phyloP scores from a whole-genome alignment of 2,888 invertebrate genomes.

The Argynnis bischoffii region DNA sequence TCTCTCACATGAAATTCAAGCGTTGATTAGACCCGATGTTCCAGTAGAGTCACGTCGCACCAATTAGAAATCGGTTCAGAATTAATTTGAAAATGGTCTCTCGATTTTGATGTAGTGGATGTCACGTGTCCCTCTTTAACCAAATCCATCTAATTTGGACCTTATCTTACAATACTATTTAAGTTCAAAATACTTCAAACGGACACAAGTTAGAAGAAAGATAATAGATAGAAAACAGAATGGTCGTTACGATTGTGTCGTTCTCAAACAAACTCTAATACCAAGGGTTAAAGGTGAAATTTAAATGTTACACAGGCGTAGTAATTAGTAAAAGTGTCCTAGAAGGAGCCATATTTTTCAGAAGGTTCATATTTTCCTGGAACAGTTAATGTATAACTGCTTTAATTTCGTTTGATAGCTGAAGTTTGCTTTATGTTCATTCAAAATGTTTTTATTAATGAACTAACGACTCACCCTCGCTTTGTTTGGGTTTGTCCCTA shows the following conservation, averaged over 20 bases:
- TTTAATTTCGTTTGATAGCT: slow-evolving; percentile 30
- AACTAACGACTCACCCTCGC: too few species aligned
- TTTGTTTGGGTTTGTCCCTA: too few species aligned
- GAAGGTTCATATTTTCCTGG: slow-evolving; percentile 34
- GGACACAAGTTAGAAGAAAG: slow-evolving; percentile 44
- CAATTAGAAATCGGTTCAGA: slow-evolving; percentile 78
- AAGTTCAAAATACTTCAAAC: slow-evolving; percentile 38
- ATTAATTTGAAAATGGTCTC: slow-evolving; percentile 80
- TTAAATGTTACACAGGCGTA: slow-evolving; percentile 27
- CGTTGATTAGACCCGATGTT: slow-evolving; percentile 64
- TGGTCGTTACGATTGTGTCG: slow-evolving; percentile 41
- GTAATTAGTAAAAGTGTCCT: slow-evolving; percentile 57
- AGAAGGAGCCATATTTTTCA: slow-evolving; percentile 47
- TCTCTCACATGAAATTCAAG: slow-evolving; percentile 67
- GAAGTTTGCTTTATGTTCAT: slow-evolving; percentile 5
- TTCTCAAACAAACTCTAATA: slow-evolving; percentile 40
- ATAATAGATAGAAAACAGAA: slow-evolving; percentile 46
- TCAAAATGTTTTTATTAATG: neutral
- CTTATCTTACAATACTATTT: slow-evolving; percentile 4
- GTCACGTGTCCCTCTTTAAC: slow-evolving; percentile 54
- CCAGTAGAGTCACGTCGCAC: slow-evolving; percentile 74
- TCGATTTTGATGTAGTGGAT: slow-evolving; percentile 80
- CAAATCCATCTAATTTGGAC: slow-evolving; percentile 25
- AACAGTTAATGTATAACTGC: slow-evolving; percentile 33
- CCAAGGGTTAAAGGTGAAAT: slow-evolving; percentile 23